Evolutionary conservation across 2,888 invertebrate genomes (phyloP), one percentile per base, ranked within the genome.

Genomic region (Tenthredo mesomela): DNA sequence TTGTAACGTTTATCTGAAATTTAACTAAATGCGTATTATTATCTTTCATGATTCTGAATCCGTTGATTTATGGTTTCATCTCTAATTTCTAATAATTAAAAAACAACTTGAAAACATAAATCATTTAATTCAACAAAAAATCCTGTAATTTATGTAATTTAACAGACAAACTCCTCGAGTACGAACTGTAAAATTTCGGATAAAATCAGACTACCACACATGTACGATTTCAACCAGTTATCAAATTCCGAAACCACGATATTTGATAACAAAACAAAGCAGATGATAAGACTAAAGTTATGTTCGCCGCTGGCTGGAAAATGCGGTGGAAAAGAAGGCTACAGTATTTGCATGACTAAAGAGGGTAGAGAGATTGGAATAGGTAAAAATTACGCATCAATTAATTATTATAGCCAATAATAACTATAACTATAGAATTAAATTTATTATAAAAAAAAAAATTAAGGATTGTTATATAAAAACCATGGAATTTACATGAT

Each of bases 341-440:
- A 90, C 77, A 88, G 89, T 2, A 87, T 91, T 85, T 92, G 92
- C 86, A 84, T 92, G 21, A 84, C 78, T 25, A 88, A 83, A 78
- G 85, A 88, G 82, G 86, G 89, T 4, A 75, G 84, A 70, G 90
- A 91, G 82, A 90, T 86, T 70, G 91, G 91, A 83, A 88, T 92
- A 86, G 92, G 92, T 92, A 84, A 87, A 25, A 21, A 40, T 47
- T 7, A 2, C 18, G 0, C 29, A 33, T 67, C 3, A 18, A 33
- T 67, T 6, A 15, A 67, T 67, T 15, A 2, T n/a, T 54, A 7
- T n/a, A 0, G 29, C n/a, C n/a, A 47, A 47, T 47, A 10, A 10
- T 47, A 37, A 37, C 7, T 37, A 4, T 12, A 47, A 12, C 47
- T 47, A 47, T 54, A 7, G 54, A n/a, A 54, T 6, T 54, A 6